Base-by-base conservation (phyloP, 2,113 vertebrate genomes). In the Oncorhynchus mykiss region DNA sequence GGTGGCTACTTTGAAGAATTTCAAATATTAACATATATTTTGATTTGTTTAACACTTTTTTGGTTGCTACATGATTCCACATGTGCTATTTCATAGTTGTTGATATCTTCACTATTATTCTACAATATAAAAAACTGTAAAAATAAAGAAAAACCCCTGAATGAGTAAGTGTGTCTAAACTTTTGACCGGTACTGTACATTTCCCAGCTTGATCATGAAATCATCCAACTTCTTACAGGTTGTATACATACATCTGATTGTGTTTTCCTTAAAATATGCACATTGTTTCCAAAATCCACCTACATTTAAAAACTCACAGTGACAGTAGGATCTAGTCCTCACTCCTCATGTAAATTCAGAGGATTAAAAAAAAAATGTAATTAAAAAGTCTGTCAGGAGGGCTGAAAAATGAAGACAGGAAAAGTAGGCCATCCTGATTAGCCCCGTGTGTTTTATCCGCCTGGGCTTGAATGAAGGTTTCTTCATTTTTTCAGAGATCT, bases 341-440 rank as follows among this genome's bases (percentile, higher is more conserved):
- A 18, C 31, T 82, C 78, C 75, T 74, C 25, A 12, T 45, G 24
- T 57, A 79, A 74, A 84, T 69, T 75, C 54, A 70, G 48, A 45
- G 72, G 48, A 70, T 79, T 74, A 82, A 20, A 27, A 22, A 11
- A 11, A 82, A 82, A 54, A 54, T 54, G 34, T 34, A 34, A 34
- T 34, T 34, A 18, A 59, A 81, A 68, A 60, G 68, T 75, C 39
- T 45, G 39, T 45, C 81, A 80, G 24, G 67, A 78, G 66, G 73
- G 82, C 74, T 76, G 82, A n/a, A 84, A 54, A 78, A 75, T 77
- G 68, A 79, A 85, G 65, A 78, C 64, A 18, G 72, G 66, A 75
- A 80, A 85, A 85, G 83, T 78, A 83, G 76, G 80, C 67, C 83
- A 85, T 67, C 77, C 72, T 79, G 72, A 79, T 82, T 75, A 79